Conservation (phyloP, 2,797 vertebrate genomes). For the Enteromius afrohamiltoni region DNA sequence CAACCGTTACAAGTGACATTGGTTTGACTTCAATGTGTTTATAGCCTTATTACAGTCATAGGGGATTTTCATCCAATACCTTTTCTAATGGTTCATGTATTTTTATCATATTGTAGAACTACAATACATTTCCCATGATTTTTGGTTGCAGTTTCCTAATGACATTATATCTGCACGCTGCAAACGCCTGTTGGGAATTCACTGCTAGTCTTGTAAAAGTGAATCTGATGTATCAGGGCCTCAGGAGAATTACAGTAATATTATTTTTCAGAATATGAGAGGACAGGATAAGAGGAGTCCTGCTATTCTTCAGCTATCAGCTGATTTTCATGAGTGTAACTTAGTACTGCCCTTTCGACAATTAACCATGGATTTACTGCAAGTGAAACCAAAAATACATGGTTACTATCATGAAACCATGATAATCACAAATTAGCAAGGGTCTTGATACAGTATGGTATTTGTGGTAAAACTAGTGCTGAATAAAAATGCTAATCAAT, state of each 20-base stretch:
- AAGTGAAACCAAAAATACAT: neutral
- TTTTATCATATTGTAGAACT: neutral
- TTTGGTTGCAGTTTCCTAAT: constrained; percentile 3
- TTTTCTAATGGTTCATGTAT: neutral
- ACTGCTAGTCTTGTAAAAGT: neutral
- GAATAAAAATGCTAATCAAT: neutral
- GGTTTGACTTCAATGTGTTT: neutral
- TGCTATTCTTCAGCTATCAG: neutral
- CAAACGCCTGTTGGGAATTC: constrained; percentile 7
- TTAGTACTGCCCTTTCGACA: neutral
- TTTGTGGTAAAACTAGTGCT: neutral
- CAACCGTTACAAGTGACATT: neutral
- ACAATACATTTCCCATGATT: constrained; percentile 13
- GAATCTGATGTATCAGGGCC: neutral
- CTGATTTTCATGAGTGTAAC: neutral
- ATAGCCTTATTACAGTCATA: constrained; percentile 12
- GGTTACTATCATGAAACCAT: neutral
- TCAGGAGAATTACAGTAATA: neutral
- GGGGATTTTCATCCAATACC: constrained; percentile 8
- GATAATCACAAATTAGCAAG: neutral
- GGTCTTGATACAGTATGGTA: neutral
- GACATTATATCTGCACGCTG: constrained; percentile 7
- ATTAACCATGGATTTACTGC: neutral
- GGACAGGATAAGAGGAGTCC: neutral
- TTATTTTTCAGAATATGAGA: neutral